Conservation (phyloP, 2,797 vertebrate genomes). For the Urosaurus nigricauda region DNA sequence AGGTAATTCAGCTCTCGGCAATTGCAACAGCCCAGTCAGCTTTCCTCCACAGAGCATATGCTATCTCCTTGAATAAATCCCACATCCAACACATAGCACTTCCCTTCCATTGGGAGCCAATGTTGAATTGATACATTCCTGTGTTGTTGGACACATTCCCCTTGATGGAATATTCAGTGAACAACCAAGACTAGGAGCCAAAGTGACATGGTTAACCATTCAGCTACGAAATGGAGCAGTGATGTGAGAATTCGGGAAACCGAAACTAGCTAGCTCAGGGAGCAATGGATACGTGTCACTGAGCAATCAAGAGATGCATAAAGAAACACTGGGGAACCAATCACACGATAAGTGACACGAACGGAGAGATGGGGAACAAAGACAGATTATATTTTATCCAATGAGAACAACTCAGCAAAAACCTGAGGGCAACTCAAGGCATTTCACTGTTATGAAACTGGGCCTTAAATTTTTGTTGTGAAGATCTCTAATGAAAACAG, state of each 20-base stretch:
- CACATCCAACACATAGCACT: background rate
- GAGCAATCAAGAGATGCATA: background rate
- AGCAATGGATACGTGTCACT: slow-evolving; percentile 4
- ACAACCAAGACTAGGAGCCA: slow-evolving; percentile 12
- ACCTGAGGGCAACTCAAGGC: background rate
- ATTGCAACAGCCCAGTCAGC: background rate
- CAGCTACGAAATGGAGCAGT: slow-evolving; percentile 13
- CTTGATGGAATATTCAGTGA: slow-evolving; percentile 12
- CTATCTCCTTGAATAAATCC: background rate
- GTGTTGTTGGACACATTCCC: background rate
- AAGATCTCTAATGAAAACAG: background rate
- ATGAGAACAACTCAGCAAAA: background rate
- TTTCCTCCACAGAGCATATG: background rate
- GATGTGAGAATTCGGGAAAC: slow-evolving; percentile 27
- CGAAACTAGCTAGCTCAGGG: slow-evolving; percentile 16
- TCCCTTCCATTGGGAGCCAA: background rate
- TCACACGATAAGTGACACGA: background rate
- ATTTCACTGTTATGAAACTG: background rate
- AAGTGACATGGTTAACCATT: slow-evolving; percentile 19
- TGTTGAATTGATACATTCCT: background rate
- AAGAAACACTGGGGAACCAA: background rate
- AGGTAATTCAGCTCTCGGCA: slow-evolving; percentile 19
- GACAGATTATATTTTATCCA: background rate
- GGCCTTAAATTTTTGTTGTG: background rate
- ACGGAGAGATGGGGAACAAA: background rate